These are phyloP conservation scores for Acanthurus leucopareius DNA, from an alignment of 2,797 vertebrate genomes.

Conservation along the genomic window DNA sequence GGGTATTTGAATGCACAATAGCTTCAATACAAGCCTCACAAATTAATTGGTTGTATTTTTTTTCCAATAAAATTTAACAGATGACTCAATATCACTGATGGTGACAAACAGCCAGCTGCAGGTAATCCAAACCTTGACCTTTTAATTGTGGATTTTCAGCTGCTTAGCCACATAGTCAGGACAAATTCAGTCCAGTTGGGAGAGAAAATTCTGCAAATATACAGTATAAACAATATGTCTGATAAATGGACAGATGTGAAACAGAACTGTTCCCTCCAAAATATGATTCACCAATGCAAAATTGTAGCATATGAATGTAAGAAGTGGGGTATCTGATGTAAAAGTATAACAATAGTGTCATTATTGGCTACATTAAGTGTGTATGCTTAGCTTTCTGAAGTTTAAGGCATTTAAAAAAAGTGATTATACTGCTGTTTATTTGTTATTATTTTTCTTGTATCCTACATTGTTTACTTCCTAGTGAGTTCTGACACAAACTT, in stretches of 20 bases:
- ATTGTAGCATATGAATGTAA: neutral
- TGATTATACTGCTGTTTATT: slow-evolving; percentile 5
- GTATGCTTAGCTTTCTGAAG: neutral
- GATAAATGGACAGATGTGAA: neutral
- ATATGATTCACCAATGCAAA: neutral
- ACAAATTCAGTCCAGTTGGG: too few species aligned
- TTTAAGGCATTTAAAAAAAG: slow-evolving; percentile 17
- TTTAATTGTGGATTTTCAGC: neutral
- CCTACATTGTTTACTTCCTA: neutral
- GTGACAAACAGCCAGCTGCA: neutral
- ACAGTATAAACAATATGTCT: neutral
- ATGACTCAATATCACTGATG: too few species aligned
- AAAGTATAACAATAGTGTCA: neutral
- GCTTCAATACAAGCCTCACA: too few species aligned
- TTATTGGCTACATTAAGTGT: neutral
- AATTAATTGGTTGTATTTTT: too few species aligned
- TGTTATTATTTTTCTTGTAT: neutral
- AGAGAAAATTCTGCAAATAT: neutral
- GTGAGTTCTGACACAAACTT: neutral
- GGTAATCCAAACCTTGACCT: neutral
- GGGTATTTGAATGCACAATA: too few species aligned
- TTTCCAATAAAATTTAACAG: too few species aligned
- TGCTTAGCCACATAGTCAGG: neutral
- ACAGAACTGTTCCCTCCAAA: too few species aligned
- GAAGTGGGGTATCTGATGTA: neutral